Percentiles rank a stretch among this genome's conserved stretches.
Evolutionary conservation across 92 coral and sea anemone genomes (phyloP).

Genomic region (Galaxea fascicularis): DNA sequence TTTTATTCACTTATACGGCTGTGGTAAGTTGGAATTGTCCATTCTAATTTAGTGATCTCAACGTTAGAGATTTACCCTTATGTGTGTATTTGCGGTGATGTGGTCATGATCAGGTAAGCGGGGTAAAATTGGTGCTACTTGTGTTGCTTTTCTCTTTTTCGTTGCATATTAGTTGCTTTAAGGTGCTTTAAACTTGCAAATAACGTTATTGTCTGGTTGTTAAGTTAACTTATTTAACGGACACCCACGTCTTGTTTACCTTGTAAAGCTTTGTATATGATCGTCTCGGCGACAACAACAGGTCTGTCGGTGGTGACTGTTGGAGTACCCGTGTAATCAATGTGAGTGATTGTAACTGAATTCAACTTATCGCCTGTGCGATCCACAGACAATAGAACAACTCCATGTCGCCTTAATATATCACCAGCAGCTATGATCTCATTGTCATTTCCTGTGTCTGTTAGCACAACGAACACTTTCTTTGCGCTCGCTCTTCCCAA

Average conservation of each 20-base stretch:
- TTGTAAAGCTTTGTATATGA: conserved; percentile 59
- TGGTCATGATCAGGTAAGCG: too few relatives aligned
- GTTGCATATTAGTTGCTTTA: too few relatives aligned
- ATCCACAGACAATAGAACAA: conserved; percentile 20
- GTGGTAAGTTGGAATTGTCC: too few relatives aligned
- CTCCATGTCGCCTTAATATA: conserved; percentile 11
- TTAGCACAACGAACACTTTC: conserved; percentile 78
- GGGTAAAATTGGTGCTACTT: too few relatives aligned
- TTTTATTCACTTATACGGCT: too few relatives aligned
- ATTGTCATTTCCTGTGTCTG: conserved; percentile 60
- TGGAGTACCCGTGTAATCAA: conserved; percentile 37
- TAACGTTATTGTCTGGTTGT: too few relatives aligned
- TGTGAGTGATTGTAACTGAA: conserved; percentile 27
- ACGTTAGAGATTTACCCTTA: too few relatives aligned
- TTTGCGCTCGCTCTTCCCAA: conserved; percentile 71
- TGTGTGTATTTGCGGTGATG: too few relatives aligned
- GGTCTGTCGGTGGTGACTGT: conserved; percentile 46
- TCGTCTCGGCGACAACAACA: conserved; percentile 70
- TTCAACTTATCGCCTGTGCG: background rate
- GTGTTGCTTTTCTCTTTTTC: too few relatives aligned
- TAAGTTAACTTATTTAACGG: background rate
- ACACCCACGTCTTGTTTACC: background rate
- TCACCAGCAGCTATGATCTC: conserved; percentile 15
- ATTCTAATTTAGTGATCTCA: too few relatives aligned
- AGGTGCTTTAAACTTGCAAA: too few relatives aligned